phyloP scores from a whole-genome alignment of 2,888 invertebrate genomes.

The Notodonta dromedarius region DNA sequence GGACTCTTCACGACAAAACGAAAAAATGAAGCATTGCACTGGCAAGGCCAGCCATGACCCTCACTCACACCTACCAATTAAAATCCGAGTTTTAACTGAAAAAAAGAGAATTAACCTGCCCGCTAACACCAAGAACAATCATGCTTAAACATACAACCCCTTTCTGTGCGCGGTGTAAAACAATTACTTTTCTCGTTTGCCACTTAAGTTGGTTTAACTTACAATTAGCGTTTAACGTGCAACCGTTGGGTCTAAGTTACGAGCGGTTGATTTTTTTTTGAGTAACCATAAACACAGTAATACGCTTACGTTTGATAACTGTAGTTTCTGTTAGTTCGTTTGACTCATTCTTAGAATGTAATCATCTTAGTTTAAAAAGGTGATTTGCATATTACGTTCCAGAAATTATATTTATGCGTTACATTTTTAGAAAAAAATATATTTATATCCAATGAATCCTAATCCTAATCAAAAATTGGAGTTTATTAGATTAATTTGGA shows the following conservation, averaged over 20 bases:
- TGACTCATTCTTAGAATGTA: too few species aligned
- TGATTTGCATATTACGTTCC: too few species aligned
- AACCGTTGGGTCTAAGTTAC: slow-evolving; percentile 27
- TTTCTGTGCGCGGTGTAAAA: slow-evolving; percentile 57
- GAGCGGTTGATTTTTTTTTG: slow-evolving; percentile 7
- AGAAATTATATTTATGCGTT: too few species aligned
- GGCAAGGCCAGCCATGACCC: slow-evolving; percentile 1
- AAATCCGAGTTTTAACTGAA: slow-evolving; percentile 19
- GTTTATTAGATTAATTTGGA: too few species aligned
- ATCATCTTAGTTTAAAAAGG: too few species aligned
- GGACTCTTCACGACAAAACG: too few species aligned
- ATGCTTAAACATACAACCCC: slow-evolving; percentile 42
- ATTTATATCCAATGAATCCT: too few species aligned
- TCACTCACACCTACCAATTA: slow-evolving; percentile 20
- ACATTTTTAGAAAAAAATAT: too few species aligned
- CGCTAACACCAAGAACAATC: slow-evolving; percentile 53
- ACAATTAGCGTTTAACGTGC: slow-evolving; percentile 59
- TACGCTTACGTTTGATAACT: background rate
- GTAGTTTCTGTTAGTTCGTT: too few species aligned
- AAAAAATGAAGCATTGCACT: background rate
- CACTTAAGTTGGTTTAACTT: slow-evolving; percentile 60
- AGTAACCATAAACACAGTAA: background rate
- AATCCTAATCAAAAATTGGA: too few species aligned
- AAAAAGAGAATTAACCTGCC: slow-evolving; percentile 30
- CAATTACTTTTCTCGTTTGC: slow-evolving; percentile 68